Base-by-base conservation (phyloP, 2,888 invertebrate species). In the Agrenia bidenticulata region DNA sequence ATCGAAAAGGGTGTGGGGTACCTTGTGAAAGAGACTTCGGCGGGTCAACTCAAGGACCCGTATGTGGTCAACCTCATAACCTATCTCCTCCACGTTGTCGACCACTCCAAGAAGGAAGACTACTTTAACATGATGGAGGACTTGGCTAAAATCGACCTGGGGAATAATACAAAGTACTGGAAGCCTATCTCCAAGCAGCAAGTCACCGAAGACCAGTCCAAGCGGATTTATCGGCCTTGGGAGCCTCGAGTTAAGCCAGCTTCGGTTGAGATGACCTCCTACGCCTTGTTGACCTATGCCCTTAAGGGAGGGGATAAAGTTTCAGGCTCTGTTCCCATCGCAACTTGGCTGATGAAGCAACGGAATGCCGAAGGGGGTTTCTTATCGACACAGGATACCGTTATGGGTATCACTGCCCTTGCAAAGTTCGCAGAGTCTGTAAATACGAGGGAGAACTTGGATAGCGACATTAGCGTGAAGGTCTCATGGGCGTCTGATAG, bases 241-340 rank as follows among this genome's bases (percentile, higher is more conserved):
- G 64, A 64, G 23, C 41, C 41, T 17, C 42, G 39, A 19, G 41
- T 61, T 2, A 45, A 65, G 19, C 66, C 73, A 1, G 66, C 65
- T 1, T 54, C 73, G 0, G 70, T 96, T 2, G 91, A 92, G 80
- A 91, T 92, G 77, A 94, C 96, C 0, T 87, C 94, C 0, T 97
- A 95, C 80, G 90, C 88, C 0, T 81, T 97, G 61, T 82, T 94
- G 61, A 87, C 90, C 0, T 86, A 84, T 76, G 77, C 86, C 19
- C 77, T 79, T 66, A 79, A 82, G 63, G 82, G 82, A 67, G 78
- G 83, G 50, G 77, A 82, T 1, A 45, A 45, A 45, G 11, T 58
- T 21, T 76, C 76, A 9, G 73, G 73, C n/a, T 73, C 85, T 0
- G 79, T 88, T 26, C 86, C 88, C 0, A 81, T 89, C 41, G 83